A percentile compares a stretch with the other conserved stretches of the same genome.
These are phyloP conservation scores for Sandelia bainsii DNA, from an alignment of 2,797 vertebrate genomes.

Conservation along the genomic window DNA sequence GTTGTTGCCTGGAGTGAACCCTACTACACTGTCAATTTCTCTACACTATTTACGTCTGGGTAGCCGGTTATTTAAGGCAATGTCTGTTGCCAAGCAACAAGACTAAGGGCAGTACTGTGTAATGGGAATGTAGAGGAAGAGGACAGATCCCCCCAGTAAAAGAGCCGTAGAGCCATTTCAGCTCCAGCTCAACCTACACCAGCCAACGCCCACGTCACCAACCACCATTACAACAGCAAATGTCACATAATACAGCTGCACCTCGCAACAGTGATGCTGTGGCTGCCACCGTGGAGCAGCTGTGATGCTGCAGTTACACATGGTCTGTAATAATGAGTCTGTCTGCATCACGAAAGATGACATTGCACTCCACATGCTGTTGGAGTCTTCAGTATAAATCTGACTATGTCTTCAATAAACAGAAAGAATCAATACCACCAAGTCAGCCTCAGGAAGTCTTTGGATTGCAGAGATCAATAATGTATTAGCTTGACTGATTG, in stretches of 20 bases:
- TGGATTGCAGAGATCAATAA: constrained; percentile 33
- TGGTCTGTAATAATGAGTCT: constrained; percentile 22
- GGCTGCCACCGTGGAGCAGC: constrained; percentile 16
- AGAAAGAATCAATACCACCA: constrained; percentile 1
- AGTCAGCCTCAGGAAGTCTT: constrained; percentile 6
- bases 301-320: constrained; percentile 53
- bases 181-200: constrained; percentile 60
- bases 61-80: constrained; percentile 86
- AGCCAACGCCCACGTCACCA: constrained; percentile 83
- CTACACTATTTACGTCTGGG: constrained; percentile 78
- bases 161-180: constrained; percentile 60
- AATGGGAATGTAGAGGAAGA: constrained; percentile 75
- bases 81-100: constrained; percentile 87
- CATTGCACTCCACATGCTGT: constrained; percentile 24
- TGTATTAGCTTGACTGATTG: constrained; percentile 21
- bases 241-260: constrained; percentile 57
- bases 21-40: constrained; percentile 71
- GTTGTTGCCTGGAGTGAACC: constrained; percentile 81
- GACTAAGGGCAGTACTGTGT: constrained; percentile 77
- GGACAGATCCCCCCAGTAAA: constrained; percentile 63
- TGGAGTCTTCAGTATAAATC: constrained; percentile 11
- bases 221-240: constrained; percentile 62
- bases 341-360: constrained; percentile 49
- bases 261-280: constrained; percentile 28
- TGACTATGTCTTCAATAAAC: constrained; percentile 1